Percentiles rank a stretch among this genome's conserved stretches.
Conservation (phyloP, 2,113 vertebrate species). For the Glaucomys volans region DNA sequence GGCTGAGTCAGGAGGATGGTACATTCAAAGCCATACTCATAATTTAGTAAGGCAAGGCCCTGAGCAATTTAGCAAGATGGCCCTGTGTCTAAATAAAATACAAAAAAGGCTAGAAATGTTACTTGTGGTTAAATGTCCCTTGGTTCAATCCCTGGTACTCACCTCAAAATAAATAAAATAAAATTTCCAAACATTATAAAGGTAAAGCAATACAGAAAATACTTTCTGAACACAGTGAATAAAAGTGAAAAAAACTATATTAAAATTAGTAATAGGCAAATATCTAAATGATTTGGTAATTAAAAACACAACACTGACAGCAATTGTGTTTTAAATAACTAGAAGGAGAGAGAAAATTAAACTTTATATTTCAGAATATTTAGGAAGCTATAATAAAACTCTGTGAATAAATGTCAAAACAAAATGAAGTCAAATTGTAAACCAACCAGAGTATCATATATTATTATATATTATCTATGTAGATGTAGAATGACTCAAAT, state of each 20-base stretch:
- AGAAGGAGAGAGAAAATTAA: slow-evolving; percentile 26
- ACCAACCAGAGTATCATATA: too few relatives aligned
- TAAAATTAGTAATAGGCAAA: not conserved
- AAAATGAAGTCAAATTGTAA: not conserved
- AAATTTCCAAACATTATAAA: not conserved
- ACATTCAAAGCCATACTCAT: too few relatives aligned
- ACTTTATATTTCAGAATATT: not conserved
- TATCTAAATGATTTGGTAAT: not conserved
- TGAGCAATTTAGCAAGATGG: too few relatives aligned
- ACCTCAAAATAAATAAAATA: too few relatives aligned
- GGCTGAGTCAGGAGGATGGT: too few relatives aligned
- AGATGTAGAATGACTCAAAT: not conserved
- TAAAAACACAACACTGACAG: not conserved
- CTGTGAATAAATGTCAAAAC: not conserved
- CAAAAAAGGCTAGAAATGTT: too few relatives aligned
- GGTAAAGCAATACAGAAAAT: not conserved
- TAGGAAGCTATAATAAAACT: not conserved
- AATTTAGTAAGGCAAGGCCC: too few relatives aligned
- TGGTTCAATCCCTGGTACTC: too few relatives aligned
- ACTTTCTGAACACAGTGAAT: not conserved
- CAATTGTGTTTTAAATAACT: not conserved
- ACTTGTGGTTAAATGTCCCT: too few relatives aligned
- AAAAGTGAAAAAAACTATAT: not conserved
- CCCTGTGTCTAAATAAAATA: too few relatives aligned
- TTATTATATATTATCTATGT: not conserved